Conservation (phyloP, 2,888 invertebrate genomes). For the Pyrocoelia pectoralis region DNA sequence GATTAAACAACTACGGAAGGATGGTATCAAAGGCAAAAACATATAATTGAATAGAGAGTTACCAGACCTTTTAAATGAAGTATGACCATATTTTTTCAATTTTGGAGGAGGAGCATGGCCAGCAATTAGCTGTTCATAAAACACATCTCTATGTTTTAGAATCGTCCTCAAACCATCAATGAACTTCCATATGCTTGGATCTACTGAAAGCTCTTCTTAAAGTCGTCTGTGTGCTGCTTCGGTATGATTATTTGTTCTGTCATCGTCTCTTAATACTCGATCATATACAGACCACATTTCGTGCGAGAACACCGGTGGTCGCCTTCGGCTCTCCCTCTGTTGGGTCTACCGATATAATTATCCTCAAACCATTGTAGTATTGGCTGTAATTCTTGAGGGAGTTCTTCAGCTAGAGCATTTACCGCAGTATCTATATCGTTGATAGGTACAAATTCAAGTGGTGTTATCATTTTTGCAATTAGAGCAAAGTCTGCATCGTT, state of each 20-base stretch:
- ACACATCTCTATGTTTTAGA: constrained; percentile 2
- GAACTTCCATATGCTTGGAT: not conserved
- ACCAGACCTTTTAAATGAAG: too few relatives aligned
- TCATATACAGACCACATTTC: constrained; percentile 13
- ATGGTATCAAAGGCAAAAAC: too few relatives aligned
- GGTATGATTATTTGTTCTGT: constrained; percentile 11
- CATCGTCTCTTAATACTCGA: not conserved
- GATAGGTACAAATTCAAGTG: constrained; percentile 5
- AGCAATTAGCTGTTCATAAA: constrained; percentile 6
- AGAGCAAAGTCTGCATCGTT: constrained; percentile 5
- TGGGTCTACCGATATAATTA: not conserved
- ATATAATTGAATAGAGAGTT: too few relatives aligned
- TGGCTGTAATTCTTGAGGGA: not conserved
- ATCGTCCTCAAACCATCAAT: not conserved
- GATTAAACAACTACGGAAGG: too few relatives aligned
- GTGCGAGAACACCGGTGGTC: constrained; percentile 7
- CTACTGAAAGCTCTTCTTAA: constrained; percentile 2
- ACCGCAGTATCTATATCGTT: constrained; percentile 9
- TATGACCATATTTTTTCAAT: constrained; percentile 2
- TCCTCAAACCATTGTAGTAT: constrained; percentile 1
- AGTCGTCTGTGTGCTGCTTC: constrained; percentile 7
- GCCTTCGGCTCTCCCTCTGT: not conserved
- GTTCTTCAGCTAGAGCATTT: constrained; percentile 10
- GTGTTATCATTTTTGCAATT: constrained; percentile 3
- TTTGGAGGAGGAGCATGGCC: constrained; percentile 3